Conservation (phyloP, 2,797 vertebrate species). For the Artibeus jamaicensis region DNA sequence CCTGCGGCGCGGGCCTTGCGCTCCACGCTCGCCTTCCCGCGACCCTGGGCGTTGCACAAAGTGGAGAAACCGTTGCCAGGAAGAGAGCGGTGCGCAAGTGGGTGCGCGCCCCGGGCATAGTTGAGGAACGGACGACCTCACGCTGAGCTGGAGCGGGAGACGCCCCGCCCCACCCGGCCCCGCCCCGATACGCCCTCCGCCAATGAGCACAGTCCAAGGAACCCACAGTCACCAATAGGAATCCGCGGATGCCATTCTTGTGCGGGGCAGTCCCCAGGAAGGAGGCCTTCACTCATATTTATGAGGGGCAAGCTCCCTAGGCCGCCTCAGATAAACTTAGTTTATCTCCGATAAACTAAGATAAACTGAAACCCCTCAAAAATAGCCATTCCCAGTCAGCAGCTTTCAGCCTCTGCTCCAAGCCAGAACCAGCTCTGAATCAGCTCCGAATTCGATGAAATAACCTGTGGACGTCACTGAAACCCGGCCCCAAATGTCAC, state of each 20-base stretch:
- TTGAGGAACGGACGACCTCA: rapidly evolving
- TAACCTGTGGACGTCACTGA: background rate
- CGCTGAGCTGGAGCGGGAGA: rapidly evolving
- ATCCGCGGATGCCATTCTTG: conserved; percentile 52
- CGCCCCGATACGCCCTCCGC: background rate
- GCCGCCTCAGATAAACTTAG: background rate
- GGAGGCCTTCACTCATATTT: background rate
- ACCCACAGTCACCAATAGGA: conserved; percentile 1
- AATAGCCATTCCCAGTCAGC: background rate
- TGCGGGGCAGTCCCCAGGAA: background rate
- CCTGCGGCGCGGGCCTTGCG: conserved; percentile 65
- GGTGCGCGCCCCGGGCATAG: conserved; percentile 51
- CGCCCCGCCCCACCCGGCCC: background rate
- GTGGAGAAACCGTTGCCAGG: conserved; percentile 17
- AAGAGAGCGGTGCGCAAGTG: background rate
- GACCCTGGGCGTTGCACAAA: background rate
- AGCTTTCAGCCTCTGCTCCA: background rate
- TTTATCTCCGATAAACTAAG: no score
- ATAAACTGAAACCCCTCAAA: background rate
- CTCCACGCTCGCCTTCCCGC: conserved; percentile 41
- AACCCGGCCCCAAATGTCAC: background rate
- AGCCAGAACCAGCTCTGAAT: background rate
- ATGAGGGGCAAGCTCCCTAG: background rate
- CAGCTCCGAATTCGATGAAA: background rate
- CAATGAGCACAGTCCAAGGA: background rate